These are phyloP conservation scores for Callionymus lyra DNA, from an alignment of 2,113 vertebrate genomes.

Conservation along the genomic window DNA sequence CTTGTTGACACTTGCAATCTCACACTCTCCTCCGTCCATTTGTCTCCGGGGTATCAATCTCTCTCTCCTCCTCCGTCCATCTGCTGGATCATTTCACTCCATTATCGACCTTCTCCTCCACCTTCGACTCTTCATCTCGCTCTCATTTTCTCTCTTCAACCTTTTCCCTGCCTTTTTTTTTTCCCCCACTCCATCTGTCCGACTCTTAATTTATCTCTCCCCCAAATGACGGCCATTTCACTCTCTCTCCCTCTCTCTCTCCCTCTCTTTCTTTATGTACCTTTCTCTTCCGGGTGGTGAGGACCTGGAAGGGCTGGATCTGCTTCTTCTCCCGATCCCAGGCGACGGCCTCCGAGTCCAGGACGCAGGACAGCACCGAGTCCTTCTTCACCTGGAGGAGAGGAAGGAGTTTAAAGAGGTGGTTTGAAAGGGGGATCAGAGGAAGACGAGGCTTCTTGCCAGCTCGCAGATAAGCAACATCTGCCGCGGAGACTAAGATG, in stretches of 20 bases:
- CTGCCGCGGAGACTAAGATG: background rate
- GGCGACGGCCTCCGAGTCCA: constrained; percentile 81
- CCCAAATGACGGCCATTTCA: background rate
- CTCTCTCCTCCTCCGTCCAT: constrained; percentile 24
- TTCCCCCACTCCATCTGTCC: too few species aligned
- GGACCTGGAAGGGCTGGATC: constrained; percentile 86
- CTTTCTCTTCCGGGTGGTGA: constrained; percentile 86
- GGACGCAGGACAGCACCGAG: constrained; percentile 72
- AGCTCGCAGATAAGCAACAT: constrained; percentile 6
- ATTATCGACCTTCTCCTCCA: constrained; percentile 31
- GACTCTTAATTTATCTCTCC: constrained; percentile 6
- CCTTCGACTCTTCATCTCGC: constrained; percentile 23
- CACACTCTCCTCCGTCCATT: constrained; percentile 10
- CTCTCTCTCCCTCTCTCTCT: background rate
- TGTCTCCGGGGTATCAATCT: constrained; percentile 35
- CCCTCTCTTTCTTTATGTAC: constrained; percentile 35
- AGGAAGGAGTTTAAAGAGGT: background rate
- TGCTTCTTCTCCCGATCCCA: constrained; percentile 82
- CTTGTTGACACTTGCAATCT: constrained; percentile 41
- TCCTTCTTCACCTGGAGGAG: constrained; percentile 68
- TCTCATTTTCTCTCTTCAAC: constrained; percentile 25
- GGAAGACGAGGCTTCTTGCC: background rate
- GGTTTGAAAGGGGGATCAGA: background rate
- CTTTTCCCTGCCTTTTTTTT: too few species aligned
- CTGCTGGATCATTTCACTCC: constrained; percentile 45